Evolutionary conservation across 2,113 vertebrate species (phyloP).

Genomic region (Odocoileus virginianus): DNA sequence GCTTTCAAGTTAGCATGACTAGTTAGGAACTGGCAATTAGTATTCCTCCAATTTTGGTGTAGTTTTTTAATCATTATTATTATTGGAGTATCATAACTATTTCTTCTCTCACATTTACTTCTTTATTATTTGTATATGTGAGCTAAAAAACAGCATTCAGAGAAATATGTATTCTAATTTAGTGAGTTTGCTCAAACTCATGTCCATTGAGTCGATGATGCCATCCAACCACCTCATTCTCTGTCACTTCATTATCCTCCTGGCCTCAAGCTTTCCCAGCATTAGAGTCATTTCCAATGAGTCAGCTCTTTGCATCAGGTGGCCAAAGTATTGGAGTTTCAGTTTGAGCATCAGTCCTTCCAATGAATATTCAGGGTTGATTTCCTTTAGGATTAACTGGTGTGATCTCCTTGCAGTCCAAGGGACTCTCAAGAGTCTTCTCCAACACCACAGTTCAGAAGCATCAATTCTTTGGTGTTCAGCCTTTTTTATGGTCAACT

Average conservation of each 20-base stretch:
- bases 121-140: not conserved
- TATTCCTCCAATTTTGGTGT: not conserved
- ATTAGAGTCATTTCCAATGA: not conserved
- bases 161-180: not conserved
- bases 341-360: not conserved
- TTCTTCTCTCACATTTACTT: not conserved
- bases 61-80: not conserved
- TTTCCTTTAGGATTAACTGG: not conserved
- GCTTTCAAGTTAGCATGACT: not conserved
- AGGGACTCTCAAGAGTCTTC: not conserved
- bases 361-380: not conserved
- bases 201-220: not conserved
- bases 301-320: not conserved
- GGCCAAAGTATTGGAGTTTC: not conserved
- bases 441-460: not conserved
- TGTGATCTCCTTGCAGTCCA: not conserved
- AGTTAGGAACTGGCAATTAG: not conserved
- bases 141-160: not conserved
- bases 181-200: not conserved
- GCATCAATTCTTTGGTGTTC: rapidly evolving
- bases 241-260: not conserved
- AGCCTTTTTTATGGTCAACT: not conserved
- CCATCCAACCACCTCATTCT: not conserved
- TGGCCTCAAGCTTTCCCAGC: not conserved
- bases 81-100: not conserved